Conservation (phyloP, 2,888 invertebrate genomes). For the Cephus rjabovi region DNA sequence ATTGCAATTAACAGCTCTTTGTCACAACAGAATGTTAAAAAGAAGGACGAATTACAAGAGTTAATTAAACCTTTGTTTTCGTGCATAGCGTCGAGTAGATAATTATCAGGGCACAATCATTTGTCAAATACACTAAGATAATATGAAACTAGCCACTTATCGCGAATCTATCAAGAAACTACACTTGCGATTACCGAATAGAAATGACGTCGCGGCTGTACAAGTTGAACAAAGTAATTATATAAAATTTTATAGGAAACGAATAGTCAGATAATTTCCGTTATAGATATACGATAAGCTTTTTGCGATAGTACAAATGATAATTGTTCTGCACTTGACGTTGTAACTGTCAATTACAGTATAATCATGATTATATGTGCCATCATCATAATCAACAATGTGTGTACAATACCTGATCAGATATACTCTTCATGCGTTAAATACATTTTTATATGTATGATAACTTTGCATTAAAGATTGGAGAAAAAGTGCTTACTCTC, state of each 20-base stretch:
- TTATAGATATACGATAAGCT: neutral
- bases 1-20: neutral
- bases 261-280: neutral
- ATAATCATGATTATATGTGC: neutral
- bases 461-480: too few species aligned
- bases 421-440: too few species aligned
- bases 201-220: neutral
- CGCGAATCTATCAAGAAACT: neutral
- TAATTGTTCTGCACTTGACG: neutral
- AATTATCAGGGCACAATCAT: neutral
- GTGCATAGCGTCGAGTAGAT: neutral
- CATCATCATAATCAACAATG: neutral
- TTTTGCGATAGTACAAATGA: neutral
- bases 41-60: neutral
- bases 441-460: too few species aligned
- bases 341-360: neutral
- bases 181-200: neutral
- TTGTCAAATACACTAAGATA: neutral
- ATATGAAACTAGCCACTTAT: neutral
- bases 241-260: neutral
- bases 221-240: neutral
- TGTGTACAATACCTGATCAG: neutral
- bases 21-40: neutral
- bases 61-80: neutral
- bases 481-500: too few species aligned